Conservation (phyloP, 2,797 vertebrate genomes). For the Serranus cabrilla region DNA sequence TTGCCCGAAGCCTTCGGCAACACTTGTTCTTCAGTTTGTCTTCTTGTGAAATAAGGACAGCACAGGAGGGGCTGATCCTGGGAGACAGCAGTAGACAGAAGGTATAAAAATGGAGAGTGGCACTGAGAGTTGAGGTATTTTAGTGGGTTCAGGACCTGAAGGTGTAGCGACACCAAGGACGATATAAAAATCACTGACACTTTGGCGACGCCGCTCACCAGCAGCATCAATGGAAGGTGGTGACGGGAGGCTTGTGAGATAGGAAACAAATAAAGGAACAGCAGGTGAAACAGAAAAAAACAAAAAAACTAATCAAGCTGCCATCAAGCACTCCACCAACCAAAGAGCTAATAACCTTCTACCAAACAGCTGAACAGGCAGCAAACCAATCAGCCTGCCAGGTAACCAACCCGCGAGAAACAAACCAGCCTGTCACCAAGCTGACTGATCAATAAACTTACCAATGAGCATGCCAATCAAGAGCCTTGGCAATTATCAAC, state of each 20-base stretch:
- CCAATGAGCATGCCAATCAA: neutral
- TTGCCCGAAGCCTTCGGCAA: constrained; percentile 27
- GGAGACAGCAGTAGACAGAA: constrained; percentile 19
- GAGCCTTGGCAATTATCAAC: neutral
- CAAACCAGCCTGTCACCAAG: neutral
- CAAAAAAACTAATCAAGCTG: neutral
- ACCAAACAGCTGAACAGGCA: constrained; percentile 14
- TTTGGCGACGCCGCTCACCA: neutral
- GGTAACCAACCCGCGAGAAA: neutral
- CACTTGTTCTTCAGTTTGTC: constrained; percentile 1
- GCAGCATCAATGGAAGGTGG: too few relatives aligned
- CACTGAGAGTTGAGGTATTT: neutral
- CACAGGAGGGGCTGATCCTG: constrained; percentile 7
- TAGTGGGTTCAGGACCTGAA: neutral
- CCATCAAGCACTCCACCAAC: neutral
- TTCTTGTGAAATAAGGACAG: constrained; percentile 10
- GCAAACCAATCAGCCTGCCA: constrained; percentile 2
- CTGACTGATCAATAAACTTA: neutral
- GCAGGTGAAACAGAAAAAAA: neutral
- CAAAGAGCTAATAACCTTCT: neutral
- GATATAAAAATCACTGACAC: neutral
- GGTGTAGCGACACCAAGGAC: neutral
- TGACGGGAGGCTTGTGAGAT: neutral
- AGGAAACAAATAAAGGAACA: neutral
- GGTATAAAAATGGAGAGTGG: neutral